These are phyloP conservation scores for Pseudoatta argentina DNA, from an alignment of 1,140 invertebrate genomes.

Conservation along the genomic window DNA sequence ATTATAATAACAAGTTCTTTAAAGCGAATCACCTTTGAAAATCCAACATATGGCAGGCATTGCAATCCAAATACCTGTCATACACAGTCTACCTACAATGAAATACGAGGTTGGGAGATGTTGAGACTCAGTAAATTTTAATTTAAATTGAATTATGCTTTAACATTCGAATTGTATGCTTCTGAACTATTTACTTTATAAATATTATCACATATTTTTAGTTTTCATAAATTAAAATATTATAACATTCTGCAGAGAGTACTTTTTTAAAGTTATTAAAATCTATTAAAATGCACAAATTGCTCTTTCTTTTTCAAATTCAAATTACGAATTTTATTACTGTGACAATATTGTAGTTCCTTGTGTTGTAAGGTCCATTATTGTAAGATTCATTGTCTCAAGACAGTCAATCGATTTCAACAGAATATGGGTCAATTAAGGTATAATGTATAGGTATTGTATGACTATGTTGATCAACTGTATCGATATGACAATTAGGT, in stretches of 20 bases:
- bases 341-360: not conserved
- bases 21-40: constrained; percentile 22
- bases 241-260: not conserved
- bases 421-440: constrained; percentile 11
- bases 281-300: not conserved
- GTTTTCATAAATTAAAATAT: not conserved
- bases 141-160: constrained; percentile 32
- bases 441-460: not conserved
- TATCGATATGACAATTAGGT: constrained; percentile 29
- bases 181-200: constrained; percentile 6
- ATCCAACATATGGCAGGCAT: constrained; percentile 14
- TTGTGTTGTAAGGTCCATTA: not conserved
- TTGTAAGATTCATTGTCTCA: not conserved
- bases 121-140: constrained; percentile 21
- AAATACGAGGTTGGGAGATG: constrained; percentile 6
- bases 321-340: not conserved
- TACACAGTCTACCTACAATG: constrained; percentile 26
- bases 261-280: not conserved
- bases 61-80: constrained; percentile 27
- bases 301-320: not conserved
- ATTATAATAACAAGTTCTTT: constrained; percentile 33
- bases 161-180: constrained; percentile 7
- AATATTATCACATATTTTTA: constrained; percentile 4
- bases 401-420: constrained; percentile 1
- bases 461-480: not conserved